Percentiles rank a stretch among this genome's conserved stretches.
Conservation (phyloP, 2,113 vertebrate species). For the Craseonycteris thonglongyai region DNA sequence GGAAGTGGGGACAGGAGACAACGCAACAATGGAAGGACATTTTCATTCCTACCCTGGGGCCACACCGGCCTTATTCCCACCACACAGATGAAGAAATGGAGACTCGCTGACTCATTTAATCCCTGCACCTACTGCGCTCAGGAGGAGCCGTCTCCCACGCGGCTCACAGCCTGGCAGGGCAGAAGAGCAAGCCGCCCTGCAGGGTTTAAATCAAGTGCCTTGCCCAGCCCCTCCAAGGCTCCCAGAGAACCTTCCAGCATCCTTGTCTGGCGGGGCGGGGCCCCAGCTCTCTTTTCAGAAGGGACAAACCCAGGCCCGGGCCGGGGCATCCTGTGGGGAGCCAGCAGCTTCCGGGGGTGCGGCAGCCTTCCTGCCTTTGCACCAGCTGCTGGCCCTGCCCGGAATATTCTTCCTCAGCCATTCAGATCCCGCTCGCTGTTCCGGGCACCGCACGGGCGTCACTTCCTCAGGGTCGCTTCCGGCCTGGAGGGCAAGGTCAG, state of each 20-base stretch:
- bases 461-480: constrained; percentile 52
- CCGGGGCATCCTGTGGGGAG: background rate
- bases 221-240: background rate
- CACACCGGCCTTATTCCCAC: background rate
- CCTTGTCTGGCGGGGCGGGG: background rate
- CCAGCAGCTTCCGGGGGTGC: background rate
- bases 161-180: background rate
- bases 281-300: background rate
- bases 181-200: background rate
- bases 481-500: background rate
- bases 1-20: background rate
- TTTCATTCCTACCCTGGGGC: background rate
- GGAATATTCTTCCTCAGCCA: background rate
- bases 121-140: background rate
- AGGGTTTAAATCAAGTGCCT: background rate
- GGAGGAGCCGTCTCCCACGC: background rate
- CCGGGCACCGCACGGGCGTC: background rate
- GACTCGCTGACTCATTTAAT: rapidly evolving
- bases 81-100: background rate
- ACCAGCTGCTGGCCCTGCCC: background rate
- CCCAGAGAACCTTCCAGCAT: background rate
- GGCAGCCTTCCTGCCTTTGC: constrained; percentile 38
- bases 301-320: background rate
- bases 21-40: rapidly evolving
- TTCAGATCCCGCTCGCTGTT: background rate